These are phyloP conservation scores for Chaetoderma sp. DNA, from an alignment of 2,888 invertebrate genomes.

Conservation along the genomic window DNA sequence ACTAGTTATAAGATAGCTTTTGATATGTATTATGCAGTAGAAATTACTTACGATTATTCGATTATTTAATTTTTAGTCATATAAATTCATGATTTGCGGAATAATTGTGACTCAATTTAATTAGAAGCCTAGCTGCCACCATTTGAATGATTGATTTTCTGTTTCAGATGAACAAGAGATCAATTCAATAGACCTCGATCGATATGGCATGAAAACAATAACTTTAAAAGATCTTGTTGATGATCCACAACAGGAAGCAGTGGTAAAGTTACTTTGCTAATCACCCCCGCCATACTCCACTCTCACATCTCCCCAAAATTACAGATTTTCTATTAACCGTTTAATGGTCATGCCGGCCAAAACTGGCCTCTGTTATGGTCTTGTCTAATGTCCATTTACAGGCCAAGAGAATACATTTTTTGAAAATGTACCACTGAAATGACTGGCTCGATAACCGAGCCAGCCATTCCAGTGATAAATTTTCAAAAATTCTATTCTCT, in stretches of 20 bases:
- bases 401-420: too few relatives aligned
- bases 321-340: too few relatives aligned
- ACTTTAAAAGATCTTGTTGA: conserved; percentile 35
- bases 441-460: too few relatives aligned
- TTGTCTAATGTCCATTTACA: too few relatives aligned
- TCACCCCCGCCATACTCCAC: too few relatives aligned
- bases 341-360: too few relatives aligned
- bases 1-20: conserved; percentile 1
- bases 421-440: too few relatives aligned
- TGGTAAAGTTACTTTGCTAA: conserved; percentile 37
- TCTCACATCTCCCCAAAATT: too few relatives aligned
- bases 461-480: too few relatives aligned
- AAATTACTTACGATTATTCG: neutral
- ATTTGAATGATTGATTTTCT: neutral
- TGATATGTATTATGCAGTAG: neutral
- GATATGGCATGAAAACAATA: conserved; percentile 42
- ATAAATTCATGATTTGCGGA: neutral
- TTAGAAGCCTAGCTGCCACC: too few relatives aligned
- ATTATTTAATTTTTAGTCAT: neutral
- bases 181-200: conserved; percentile 40
- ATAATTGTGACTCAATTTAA: neutral
- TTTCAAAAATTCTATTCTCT: too few relatives aligned
- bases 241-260: conserved; percentile 41
- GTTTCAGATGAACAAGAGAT: conserved; percentile 46
- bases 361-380: too few relatives aligned